A percentile compares a stretch with the other conserved stretches of the same genome.
Evolutionary conservation across 1,140 invertebrate genomes (phyloP).

Genomic region (Eupeodes corollae): DNA sequence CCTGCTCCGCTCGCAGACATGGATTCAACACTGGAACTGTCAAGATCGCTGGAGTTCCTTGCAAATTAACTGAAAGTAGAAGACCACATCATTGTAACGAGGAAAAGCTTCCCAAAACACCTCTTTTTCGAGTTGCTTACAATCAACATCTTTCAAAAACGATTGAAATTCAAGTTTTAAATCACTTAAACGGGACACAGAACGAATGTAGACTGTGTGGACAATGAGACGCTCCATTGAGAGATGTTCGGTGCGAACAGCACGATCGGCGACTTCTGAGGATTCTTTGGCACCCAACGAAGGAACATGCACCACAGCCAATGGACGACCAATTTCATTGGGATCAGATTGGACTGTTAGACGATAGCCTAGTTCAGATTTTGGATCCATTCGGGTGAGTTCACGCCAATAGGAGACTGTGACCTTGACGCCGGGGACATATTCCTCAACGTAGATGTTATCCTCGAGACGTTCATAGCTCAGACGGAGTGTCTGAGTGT

Average conservation of each 20-base stretch:
- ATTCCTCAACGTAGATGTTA: constrained; percentile 87
- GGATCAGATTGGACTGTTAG: constrained; percentile 81
- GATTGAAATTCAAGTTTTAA: constrained; percentile 68
- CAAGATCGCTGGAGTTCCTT: constrained; percentile 81
- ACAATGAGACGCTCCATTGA: constrained; percentile 93
- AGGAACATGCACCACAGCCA: constrained; percentile 80
- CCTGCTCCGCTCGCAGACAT: constrained; percentile 79
- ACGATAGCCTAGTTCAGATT: constrained; percentile 75
- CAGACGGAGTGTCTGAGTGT: constrained; percentile 83
- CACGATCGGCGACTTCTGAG: constrained; percentile 63
- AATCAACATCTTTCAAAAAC: constrained; percentile 62
- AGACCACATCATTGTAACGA: not conserved
- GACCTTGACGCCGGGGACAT: constrained; percentile 75
- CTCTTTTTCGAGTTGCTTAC: constrained; percentile 44
- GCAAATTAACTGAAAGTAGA: constrained; percentile 44
- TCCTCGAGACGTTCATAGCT: constrained; percentile 80
- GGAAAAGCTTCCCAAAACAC: not conserved
- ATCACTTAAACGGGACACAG: constrained; percentile 66
- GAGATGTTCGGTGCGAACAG: constrained; percentile 73
- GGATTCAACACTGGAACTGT: constrained; percentile 79
- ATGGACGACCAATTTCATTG: constrained; percentile 63
- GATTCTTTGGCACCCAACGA: constrained; percentile 55
- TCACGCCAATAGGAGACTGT: constrained; percentile 86
- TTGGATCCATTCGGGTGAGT: constrained; percentile 52
- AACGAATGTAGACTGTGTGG: constrained; percentile 92